phyloP scores from a whole-genome alignment of 2,888 invertebrate genomes.

The Digitonthophagus gazella region DNA sequence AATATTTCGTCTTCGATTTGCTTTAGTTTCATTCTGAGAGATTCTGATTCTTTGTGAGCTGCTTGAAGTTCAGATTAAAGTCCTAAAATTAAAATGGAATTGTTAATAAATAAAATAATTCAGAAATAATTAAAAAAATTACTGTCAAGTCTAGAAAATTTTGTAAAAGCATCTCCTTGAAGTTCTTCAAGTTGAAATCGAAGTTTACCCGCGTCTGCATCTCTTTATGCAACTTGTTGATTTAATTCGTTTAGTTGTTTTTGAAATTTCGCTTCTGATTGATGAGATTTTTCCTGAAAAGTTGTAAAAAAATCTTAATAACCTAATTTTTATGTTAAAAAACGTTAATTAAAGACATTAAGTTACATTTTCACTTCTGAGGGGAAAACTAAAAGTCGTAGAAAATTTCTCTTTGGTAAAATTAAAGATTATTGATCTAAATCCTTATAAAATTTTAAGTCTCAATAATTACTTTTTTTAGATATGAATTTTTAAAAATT shows the following conservation, averaged over 20 bases:
- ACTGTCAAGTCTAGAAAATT: conserved; percentile 64
- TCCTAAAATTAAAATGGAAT: conserved; percentile 50
- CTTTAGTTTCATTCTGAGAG: conserved; percentile 58
- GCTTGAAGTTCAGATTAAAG: conserved; percentile 63
- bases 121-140: conserved; percentile 44
- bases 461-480: too few relatives aligned
- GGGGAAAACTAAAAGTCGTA: too few relatives aligned
- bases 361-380: too few relatives aligned
- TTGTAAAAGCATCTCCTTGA: conserved; percentile 61
- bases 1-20: conserved; percentile 62
- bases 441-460: too few relatives aligned
- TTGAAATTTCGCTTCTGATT: conserved; percentile 62
- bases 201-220: conserved; percentile 58
- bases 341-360: too few relatives aligned
- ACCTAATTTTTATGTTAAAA: neutral
- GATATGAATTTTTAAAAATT: too few relatives aligned
- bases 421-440: too few relatives aligned
- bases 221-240: conserved; percentile 56
- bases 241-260: conserved; percentile 60
- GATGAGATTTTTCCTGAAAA: conserved; percentile 61
- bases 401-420: too few relatives aligned
- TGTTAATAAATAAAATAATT: neutral
- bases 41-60: conserved; percentile 67
- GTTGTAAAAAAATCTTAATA: conserved; percentile 24
- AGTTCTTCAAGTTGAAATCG: conserved; percentile 59